Conservation (phyloP, 2,797 vertebrate genomes). For the Lepidocolaptes lacrymiger region DNA sequence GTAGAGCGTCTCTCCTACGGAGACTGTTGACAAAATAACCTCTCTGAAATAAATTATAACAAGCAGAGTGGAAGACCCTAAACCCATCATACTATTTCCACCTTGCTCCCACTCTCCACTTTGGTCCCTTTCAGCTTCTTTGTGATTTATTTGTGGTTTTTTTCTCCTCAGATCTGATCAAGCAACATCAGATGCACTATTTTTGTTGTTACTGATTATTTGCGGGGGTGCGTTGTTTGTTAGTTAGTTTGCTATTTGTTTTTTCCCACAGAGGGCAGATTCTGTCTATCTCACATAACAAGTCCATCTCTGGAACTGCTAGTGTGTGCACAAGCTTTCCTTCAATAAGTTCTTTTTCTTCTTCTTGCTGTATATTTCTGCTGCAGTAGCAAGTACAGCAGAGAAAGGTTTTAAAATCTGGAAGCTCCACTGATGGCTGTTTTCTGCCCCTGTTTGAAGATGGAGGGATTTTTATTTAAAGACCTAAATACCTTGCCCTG, state of each 20-base stretch:
- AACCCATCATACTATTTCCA: neutral
- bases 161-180: neutral
- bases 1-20: neutral
- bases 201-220: neutral
- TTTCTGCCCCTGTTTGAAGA: neutral
- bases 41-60: neutral
- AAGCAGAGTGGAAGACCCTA: neutral
- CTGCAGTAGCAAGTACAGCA: neutral
- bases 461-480: neutral
- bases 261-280: neutral
- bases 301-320: neutral
- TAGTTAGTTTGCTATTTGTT: neutral
- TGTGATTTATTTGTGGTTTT: neutral
- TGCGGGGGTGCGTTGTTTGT: accelerated
- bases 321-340: neutral
- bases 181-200: neutral
- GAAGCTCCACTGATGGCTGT: neutral
- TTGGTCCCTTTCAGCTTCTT: neutral
- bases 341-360: neutral
- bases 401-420: neutral
- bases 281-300: neutral
- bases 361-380: neutral
- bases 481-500: neutral
- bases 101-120: accelerated
- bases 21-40: neutral